Evolutionary conservation across 2,113 vertebrate genomes (phyloP), one percentile per base, ranked within the genome.

Genomic region (Podarcis raffonei): DNA sequence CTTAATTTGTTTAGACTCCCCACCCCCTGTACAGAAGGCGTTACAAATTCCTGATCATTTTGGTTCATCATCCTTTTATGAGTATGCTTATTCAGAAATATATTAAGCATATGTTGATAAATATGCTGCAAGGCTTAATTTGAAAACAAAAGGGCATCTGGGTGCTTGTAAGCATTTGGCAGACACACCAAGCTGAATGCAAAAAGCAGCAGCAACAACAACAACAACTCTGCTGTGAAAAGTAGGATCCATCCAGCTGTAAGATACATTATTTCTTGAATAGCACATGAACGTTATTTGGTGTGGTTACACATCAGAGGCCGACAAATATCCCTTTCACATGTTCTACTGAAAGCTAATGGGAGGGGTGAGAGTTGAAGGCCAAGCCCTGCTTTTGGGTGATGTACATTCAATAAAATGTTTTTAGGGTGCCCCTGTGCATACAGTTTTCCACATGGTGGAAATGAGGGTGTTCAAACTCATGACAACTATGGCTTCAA

Each of bases 281-380:
- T 0, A 5, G 0, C 0, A 2, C 65, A n/a, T 71, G 32, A 27
- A 7, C 32, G 75, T 11, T 0, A 0, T 5, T 13, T 2, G 4
- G 2, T 12, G 69, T 35, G 66, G 30, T 4, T n/a, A 0, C 3
- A 68, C 27, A 13, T 53, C 37, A 0, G 0, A 8, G 78, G 75
- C 71, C 12, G 13, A 71, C 18, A 4, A 53, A n/a, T 16, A 53
- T 7, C 25, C 25, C 2, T 59, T 81, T 22, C 15, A 32, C 6
- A 62, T 16, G 48, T n/a, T 18, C 16, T 57, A 8, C 3, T 59
- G 7, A 71, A 71, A 71, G 9, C 68, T 11, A 8, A 68, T 62
- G 59, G 59, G 59, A 20, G 4, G 16, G 30, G 16, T 16, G 72
- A 15, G 32, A 5, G 32, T 75, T 37, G 5, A 6, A 22, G 72